Conservation (phyloP, 2,888 invertebrate species). For the Chalcosyrphus nemorum region DNA sequence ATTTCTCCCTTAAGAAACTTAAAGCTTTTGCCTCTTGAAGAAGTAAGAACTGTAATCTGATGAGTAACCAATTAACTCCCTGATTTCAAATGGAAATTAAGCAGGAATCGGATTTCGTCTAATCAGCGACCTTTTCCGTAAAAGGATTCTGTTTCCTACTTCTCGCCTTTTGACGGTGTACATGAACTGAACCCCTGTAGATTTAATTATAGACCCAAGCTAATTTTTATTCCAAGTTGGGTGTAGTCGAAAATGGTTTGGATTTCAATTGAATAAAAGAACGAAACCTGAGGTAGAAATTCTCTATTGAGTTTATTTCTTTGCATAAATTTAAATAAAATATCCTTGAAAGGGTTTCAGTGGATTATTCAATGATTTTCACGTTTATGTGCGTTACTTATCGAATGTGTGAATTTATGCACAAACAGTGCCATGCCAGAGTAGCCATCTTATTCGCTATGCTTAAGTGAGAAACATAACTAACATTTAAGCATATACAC, state of each 20-base stretch:
- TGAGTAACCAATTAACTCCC: neutral
- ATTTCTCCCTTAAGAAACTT: too few species aligned
- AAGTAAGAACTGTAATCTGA: neutral
- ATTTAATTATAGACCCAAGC: conserved; percentile 20
- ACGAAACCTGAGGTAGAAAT: neutral
- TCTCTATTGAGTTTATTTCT: neutral
- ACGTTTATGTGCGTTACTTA: too few species aligned
- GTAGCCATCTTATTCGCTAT: too few species aligned
- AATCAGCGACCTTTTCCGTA: conserved; percentile 12
- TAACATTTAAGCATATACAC: too few species aligned
- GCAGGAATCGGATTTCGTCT: conserved; percentile 5
- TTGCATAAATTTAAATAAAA: neutral
- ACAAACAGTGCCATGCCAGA: too few species aligned
- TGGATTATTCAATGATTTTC: too few species aligned
- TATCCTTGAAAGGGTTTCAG: neutral
- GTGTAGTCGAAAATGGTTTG: neutral
- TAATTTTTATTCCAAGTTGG: conserved; percentile 1
- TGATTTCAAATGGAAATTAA: neutral
- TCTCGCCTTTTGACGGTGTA: neutral
- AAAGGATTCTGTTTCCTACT: neutral
- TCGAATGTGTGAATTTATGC: too few species aligned
- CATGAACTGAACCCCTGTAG: neutral
- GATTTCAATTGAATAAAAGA: neutral
- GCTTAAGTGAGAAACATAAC: too few species aligned
- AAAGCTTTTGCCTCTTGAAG: too few species aligned